Conservation (phyloP, 2,797 vertebrate species). For the Urophycis tenuis region DNA sequence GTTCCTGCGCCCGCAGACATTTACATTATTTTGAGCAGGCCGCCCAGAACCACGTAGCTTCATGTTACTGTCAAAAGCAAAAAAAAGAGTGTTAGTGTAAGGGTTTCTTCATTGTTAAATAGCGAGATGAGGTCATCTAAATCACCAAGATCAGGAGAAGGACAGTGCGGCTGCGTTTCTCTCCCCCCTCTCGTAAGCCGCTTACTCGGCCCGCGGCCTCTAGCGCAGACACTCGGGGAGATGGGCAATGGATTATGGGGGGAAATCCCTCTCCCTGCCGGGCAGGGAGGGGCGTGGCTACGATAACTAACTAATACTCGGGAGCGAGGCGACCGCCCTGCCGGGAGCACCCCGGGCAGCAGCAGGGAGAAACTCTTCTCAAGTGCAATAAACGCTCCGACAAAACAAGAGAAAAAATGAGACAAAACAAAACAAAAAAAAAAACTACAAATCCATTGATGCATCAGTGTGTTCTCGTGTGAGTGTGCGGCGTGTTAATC, state of each 20-base stretch:
- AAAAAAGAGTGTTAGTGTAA: slow-evolving; percentile 50
- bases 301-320: slow-evolving; percentile 46
- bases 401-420: slow-evolving; percentile 42
- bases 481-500: slow-evolving; percentile 22
- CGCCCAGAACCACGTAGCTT: slow-evolving; percentile 26
- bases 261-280: slow-evolving; percentile 31
- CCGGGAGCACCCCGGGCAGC: slow-evolving; percentile 5
- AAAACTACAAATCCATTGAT: slow-evolving; percentile 32
- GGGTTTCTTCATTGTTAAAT: neutral
- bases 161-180: slow-evolving; percentile 34
- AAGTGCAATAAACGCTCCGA: slow-evolving; percentile 55
- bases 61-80: slow-evolving; percentile 32
- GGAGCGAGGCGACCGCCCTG: slow-evolving; percentile 23
- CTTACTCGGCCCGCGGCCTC: slow-evolving; percentile 38
- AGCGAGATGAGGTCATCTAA: neutral
- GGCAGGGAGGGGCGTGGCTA: slow-evolving; percentile 39
- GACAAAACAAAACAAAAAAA: slow-evolving; percentile 35
- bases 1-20: slow-evolving; percentile 50
- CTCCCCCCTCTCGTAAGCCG: slow-evolving; percentile 22
- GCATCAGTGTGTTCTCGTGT: slow-evolving; percentile 37
- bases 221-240: slow-evolving; percentile 36
- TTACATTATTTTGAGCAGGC: slow-evolving; percentile 32
- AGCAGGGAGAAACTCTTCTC: slow-evolving; percentile 38
- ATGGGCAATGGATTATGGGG: slow-evolving; percentile 33
- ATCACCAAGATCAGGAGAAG: slow-evolving; percentile 2